Evolutionary conservation across 2,888 invertebrate species (phyloP).

Genomic region (Oegoconia quadripuncta): DNA sequence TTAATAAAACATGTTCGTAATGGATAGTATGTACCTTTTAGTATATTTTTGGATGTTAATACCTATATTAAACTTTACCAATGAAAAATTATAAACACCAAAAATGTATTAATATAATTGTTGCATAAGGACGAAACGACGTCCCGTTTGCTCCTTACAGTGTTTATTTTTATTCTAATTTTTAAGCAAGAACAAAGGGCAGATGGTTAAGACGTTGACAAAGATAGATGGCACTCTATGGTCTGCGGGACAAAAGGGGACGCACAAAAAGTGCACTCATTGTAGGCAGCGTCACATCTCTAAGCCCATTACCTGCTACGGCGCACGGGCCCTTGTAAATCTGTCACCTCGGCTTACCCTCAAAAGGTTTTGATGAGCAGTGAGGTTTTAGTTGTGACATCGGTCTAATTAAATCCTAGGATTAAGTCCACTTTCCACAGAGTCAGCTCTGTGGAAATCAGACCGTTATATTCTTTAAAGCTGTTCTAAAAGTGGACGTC

Average conservation of each 20-base stretch:
- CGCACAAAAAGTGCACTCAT: slow-evolving; percentile 53
- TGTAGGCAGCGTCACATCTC: slow-evolving; percentile 46
- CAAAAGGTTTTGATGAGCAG: slow-evolving; percentile 37
- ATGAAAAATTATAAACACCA: too few species aligned
- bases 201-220: slow-evolving; percentile 58
- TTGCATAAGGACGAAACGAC: slow-evolving; percentile 28
- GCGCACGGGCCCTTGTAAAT: slow-evolving; percentile 56
- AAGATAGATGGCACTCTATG: slow-evolving; percentile 58
- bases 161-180: slow-evolving; percentile 67
- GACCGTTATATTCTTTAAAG: too few species aligned
- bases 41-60: too few species aligned
- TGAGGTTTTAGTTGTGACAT: slow-evolving; percentile 49
- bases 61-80: too few species aligned
- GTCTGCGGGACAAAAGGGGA: slow-evolving; percentile 48
- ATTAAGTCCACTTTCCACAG: slow-evolving; percentile 33
- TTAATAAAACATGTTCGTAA: slow-evolving; percentile 16
- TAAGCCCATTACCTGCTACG: slow-evolving; percentile 60
- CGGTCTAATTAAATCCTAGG: slow-evolving; percentile 45
- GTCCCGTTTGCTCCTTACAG: slow-evolving; percentile 40
- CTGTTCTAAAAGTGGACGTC: neutral
- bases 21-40: too few species aligned
- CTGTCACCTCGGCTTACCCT: slow-evolving; percentile 54
- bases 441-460: slow-evolving; percentile 11
- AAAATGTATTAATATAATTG: slow-evolving; percentile 2
- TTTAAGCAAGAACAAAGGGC: slow-evolving; percentile 67